Percentiles rank a stretch among this genome's conserved stretches.
Evolutionary conservation across 2,113 vertebrate genomes (phyloP).

Genomic region (Pseudonaja textilis): DNA sequence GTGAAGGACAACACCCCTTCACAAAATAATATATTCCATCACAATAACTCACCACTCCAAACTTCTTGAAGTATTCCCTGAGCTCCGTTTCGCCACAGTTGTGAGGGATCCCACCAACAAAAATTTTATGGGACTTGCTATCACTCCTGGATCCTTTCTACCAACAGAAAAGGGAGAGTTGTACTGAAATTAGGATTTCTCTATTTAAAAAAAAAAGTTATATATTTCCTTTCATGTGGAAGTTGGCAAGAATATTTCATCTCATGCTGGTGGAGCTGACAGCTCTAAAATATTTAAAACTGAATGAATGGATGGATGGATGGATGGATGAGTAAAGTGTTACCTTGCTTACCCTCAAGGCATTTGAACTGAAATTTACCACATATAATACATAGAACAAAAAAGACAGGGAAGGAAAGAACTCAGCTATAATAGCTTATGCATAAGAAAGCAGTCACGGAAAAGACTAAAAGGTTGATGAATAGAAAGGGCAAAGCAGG

Average conservation of each 20-base stretch:
- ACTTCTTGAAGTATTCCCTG: constrained; percentile 99
- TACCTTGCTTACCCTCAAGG: background rate
- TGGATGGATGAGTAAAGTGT: background rate
- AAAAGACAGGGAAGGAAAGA: background rate
- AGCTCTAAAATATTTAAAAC: background rate
- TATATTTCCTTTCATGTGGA: background rate
- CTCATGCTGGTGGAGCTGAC: background rate
- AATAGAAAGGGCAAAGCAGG: background rate
- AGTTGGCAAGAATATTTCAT: background rate
- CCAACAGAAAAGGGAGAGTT: constrained; percentile 66
- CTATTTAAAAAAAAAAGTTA: background rate
- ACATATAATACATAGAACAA: background rate
- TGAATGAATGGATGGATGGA: background rate
- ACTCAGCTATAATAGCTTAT: background rate
- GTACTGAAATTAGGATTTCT: background rate
- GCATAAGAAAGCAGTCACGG: background rate
- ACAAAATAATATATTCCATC: background rate
- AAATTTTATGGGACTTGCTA: constrained; percentile 99
- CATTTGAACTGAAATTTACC: background rate
- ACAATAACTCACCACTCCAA: constrained; percentile 93
- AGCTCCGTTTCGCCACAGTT: constrained; percentile 99
- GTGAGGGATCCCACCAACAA: constrained; percentile 99
- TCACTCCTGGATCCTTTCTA: constrained; percentile 96
- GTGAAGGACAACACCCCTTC: constrained; percentile 13
- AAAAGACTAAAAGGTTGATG: background rate